Base-by-base conservation (phyloP, 2,888 invertebrate genomes). In the Caenorhabditis zanzibari region DNA sequence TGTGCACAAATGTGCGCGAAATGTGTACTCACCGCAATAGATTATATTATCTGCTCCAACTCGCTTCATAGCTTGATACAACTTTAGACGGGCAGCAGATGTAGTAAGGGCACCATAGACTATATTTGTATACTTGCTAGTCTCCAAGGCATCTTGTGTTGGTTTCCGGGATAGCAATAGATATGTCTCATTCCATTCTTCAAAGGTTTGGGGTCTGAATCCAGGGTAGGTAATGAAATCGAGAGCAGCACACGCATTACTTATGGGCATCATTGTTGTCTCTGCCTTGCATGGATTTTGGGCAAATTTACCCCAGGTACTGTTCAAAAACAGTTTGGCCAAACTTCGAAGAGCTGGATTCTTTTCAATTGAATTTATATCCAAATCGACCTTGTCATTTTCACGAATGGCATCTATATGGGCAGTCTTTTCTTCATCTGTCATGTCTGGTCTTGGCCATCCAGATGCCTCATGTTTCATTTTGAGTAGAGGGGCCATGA, bases 1-100 rank as follows among this genome's bases (percentile, higher is more conserved):
- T 12, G 24, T 6, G 12, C 1, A 10, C 6, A 24, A 52, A 26
- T 52, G n/a, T n/a, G n/a, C n/a, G n/a, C n/a, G n/a, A n/a, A n/a
- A n/a, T n/a, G n/a, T 49, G 49, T n/a, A 54, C 69, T 26, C 22
- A 56, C 69, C 71, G 26, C 71, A 71, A 41, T 71, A 71, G 1
- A 58, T 22, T 1, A 71, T 0, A 24, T 61, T 47, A 0, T 49
- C 59, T 0, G 41, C 14, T 38, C 72, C 72, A 9, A 61, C 22
- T 9, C 1, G 5, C 5, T 72, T 22, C 59, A 72, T 59, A 0
- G 59, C 72, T 7, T 35, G 32, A 22, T 24, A 49, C 1, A 72
- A 24, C 5, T 10, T 28, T 3, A 59, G 2, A 0, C 72, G 59
- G 0, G 72, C 72, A 0, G 49, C 72, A 0, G 72, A 47, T 32